phyloP scores from a whole-genome alignment of 2,888 invertebrate species.

The Acronicta leporina region DNA sequence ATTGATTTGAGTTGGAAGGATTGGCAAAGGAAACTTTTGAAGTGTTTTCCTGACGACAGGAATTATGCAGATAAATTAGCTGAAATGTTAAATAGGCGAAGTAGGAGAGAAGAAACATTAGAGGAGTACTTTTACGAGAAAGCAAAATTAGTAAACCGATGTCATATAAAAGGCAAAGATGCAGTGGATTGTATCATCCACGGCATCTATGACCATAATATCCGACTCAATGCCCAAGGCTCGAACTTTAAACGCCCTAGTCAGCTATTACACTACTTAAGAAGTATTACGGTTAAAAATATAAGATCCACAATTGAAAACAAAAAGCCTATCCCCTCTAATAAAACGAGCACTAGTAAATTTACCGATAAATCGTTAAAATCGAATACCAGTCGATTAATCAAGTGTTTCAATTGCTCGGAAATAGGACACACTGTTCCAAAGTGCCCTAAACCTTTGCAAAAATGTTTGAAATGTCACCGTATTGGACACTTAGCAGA shows the following conservation, averaged over 20 bases:
- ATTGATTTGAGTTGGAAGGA: neutral
- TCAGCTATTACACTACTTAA: neutral
- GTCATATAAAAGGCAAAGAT: constrained; percentile 18
- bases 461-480: too few relatives aligned
- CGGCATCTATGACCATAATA: constrained; percentile 23
- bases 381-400: too few relatives aligned
- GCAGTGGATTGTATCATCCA: constrained; percentile 22
- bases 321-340: neutral
- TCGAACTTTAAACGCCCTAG: neutral
- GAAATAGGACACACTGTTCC: too few relatives aligned
- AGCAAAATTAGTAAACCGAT: constrained; percentile 12
- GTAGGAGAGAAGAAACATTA: constrained; percentile 9
- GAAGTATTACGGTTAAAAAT: neutral
- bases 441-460: too few relatives aligned
- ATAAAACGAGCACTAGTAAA: constrained; percentile 2
- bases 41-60: constrained; percentile 34
- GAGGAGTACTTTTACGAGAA: constrained; percentile 38
- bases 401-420: neutral
- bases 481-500: too few relatives aligned
- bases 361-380: too few relatives aligned
- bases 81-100: neutral
- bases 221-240: constrained; percentile 5
- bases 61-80: constrained; percentile 31
- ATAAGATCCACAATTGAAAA: neutral
- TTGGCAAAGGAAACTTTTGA: constrained; percentile 18